These are phyloP conservation scores for Gastrophryne carolinensis DNA, from an alignment of 2,797 vertebrate genomes.

Conservation along the genomic window DNA sequence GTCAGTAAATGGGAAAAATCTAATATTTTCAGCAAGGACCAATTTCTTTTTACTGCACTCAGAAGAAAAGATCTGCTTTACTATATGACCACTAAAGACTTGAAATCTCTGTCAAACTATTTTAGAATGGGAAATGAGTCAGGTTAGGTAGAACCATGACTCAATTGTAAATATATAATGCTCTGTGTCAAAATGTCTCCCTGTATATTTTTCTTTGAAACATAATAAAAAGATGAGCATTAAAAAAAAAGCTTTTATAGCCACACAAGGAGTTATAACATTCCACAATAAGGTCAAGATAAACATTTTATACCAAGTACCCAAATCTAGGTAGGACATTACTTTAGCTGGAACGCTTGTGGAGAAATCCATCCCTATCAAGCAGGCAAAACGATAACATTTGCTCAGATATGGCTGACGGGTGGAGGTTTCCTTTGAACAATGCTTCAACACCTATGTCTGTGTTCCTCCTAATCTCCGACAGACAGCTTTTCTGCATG, in stretches of 20 bases:
- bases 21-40: slow-evolving; percentile 26
- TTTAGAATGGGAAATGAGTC: slow-evolving; percentile 5
- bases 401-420: too few relatives aligned
- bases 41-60: slow-evolving; percentile 18
- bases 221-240: background rate
- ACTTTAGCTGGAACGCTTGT: too few relatives aligned
- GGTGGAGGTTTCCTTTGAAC: too few relatives aligned
- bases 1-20: slow-evolving; percentile 7
- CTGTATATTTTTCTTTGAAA: slow-evolving; percentile 3
- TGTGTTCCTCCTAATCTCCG: too few relatives aligned
- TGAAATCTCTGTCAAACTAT: slow-evolving; percentile 25
- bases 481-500: too few relatives aligned
- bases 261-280: background rate
- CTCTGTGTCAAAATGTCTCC: background rate
- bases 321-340: too few relatives aligned
- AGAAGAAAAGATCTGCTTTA: slow-evolving; percentile 17
- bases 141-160: slow-evolving; percentile 13
- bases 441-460: too few relatives aligned
- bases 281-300: background rate
- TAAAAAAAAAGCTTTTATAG: background rate
- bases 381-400: too few relatives aligned
- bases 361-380: too few relatives aligned
- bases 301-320: too few relatives aligned
- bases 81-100: slow-evolving; percentile 6
- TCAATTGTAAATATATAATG: slow-evolving; percentile 35